A percentile compares a stretch with the other conserved stretches of the same genome.
Conservation (phyloP, 2,113 vertebrate species). For the Catharus fuscescens region DNA sequence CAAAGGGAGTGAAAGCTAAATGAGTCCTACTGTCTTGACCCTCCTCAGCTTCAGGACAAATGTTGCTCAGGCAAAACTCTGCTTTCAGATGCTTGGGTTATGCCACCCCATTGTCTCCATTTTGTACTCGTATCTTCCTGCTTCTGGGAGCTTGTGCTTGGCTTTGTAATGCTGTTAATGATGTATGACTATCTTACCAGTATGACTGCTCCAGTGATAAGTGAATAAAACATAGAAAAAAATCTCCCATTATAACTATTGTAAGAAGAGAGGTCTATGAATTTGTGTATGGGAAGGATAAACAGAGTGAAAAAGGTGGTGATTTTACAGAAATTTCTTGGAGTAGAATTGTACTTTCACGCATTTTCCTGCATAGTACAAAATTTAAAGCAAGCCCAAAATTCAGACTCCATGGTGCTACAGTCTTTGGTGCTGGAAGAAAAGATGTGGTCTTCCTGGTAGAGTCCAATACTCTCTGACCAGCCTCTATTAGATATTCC, state of each 20-base stretch:
- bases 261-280: conserved; percentile 3
- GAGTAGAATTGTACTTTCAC: not conserved
- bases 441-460: not conserved
- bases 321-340: conserved; percentile 1
- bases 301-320: not conserved
- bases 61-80: not conserved
- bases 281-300: not conserved
- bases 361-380: not conserved
- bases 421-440: not conserved
- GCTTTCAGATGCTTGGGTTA: not conserved
- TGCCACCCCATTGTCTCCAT: not conserved
- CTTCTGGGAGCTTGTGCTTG: not conserved
- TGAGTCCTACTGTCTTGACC: not conserved
- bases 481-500: not conserved
- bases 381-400: not conserved
- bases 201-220: not conserved
- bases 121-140: not conserved
- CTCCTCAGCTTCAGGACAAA: not conserved
- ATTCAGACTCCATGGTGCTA: not conserved
- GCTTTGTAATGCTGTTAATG: conserved; percentile 8
- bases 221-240: not conserved
- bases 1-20: not conserved
- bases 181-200: not conserved
- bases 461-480: not conserved
- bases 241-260: not conserved